Evolutionary conservation across 2,113 vertebrate genomes (phyloP).

Genomic region (Atherinomorus stipes): DNA sequence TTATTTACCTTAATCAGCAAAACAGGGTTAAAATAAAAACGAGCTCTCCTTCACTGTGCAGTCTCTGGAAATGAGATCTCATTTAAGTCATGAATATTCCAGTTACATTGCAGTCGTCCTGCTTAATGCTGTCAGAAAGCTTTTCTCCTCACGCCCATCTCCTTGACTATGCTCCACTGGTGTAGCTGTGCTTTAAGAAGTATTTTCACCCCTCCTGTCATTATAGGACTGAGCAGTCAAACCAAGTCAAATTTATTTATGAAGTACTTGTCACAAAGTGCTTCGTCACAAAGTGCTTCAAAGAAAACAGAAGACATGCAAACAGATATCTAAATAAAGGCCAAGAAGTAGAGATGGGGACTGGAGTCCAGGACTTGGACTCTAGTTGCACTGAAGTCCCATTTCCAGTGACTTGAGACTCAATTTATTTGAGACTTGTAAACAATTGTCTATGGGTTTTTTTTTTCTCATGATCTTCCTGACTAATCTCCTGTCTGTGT

Average conservation of each 20-base stretch:
- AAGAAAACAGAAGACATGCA: constrained; percentile 45
- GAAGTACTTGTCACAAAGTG: constrained; percentile 47
- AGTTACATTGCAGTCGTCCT: constrained; percentile 63
- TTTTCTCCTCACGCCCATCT: constrained; percentile 36
- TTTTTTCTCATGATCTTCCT: too few species aligned
- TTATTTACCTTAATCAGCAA: constrained; percentile 13
- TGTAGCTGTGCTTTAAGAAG: constrained; percentile 17
- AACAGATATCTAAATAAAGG: constrained; percentile 34
- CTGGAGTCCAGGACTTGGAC: too few species aligned
- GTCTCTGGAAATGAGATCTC: constrained; percentile 41
- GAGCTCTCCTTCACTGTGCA: constrained; percentile 10
- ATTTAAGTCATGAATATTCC: constrained; percentile 47
- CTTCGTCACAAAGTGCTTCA: constrained; percentile 36
- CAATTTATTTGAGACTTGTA: too few species aligned
- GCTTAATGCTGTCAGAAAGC: constrained; percentile 41
- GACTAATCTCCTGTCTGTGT: too few species aligned
- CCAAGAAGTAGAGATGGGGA: too few species aligned
- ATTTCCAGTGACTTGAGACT: too few species aligned
- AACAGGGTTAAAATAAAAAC: constrained; percentile 21
- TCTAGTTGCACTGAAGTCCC: too few species aligned
- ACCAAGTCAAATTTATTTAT: constrained; percentile 58
- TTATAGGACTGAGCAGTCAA: constrained; percentile 49
- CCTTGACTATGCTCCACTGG: constrained; percentile 34
- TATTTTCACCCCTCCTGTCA: constrained; percentile 53
- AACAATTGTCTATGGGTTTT: too few species aligned